Evolutionary conservation across 1,140 invertebrate genomes (phyloP).

Genomic region (Chymomyza costata): DNA sequence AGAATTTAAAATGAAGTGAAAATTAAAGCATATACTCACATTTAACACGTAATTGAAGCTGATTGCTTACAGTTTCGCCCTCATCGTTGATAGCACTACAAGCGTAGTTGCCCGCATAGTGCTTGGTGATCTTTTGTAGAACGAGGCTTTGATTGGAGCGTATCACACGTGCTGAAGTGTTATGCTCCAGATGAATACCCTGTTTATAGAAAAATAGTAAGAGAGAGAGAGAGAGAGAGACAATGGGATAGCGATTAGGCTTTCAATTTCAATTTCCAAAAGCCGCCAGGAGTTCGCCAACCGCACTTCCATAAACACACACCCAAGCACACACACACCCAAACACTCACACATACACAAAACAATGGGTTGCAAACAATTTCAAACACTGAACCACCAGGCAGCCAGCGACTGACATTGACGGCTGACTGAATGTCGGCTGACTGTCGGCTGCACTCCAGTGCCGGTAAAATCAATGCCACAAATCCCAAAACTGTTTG

Average conservation of each 20-base stretch:
- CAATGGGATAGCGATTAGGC: constrained; percentile 5
- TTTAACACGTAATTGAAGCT: constrained; percentile 86
- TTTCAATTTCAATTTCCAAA: constrained; percentile 51
- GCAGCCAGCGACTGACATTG: constrained; percentile 15
- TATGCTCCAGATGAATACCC: constrained; percentile 85
- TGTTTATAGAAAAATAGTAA: too few relatives aligned
- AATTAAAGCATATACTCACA: constrained; percentile 80
- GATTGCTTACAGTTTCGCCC: constrained; percentile 86
- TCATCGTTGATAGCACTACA: constrained; percentile 87
- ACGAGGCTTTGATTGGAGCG: constrained; percentile 90
- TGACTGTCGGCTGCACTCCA: constrained; percentile 41
- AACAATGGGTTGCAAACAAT: constrained; percentile 1
- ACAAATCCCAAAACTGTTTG: constrained; percentile 70
- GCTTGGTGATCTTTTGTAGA: constrained; percentile 87
- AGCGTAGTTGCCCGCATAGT: constrained; percentile 87
- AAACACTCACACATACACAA: constrained; percentile 2
- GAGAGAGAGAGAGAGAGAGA: constrained; percentile 44
- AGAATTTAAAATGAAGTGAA: too few relatives aligned
- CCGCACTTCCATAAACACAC: constrained; percentile 14
- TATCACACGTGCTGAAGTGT: constrained; percentile 85
- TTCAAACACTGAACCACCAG: background rate
- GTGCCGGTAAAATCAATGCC: constrained; percentile 66
- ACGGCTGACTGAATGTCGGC: constrained; percentile 48
- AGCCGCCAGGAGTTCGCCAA: constrained; percentile 38
- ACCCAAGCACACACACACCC: background rate